phyloP scores from a whole-genome alignment of 2,797 vertebrate genomes.

The Eulemur mongoz region DNA sequence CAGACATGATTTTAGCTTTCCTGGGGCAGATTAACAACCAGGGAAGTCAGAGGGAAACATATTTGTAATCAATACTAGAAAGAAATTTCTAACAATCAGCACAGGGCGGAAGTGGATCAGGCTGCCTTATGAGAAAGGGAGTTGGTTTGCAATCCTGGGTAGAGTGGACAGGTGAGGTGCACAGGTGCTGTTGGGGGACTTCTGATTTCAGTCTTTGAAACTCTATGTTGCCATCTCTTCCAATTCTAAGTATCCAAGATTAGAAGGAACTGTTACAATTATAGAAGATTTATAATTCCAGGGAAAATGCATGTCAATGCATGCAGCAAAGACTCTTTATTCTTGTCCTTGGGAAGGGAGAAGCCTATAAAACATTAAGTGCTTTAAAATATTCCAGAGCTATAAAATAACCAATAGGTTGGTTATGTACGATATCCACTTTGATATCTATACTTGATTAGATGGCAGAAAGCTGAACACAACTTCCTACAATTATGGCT shows the following conservation, averaged over 20 bases:
- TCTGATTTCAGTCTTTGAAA: neutral
- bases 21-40: fast-evolving
- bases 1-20: fast-evolving
- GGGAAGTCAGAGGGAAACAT: neutral
- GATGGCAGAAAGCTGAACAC: neutral
- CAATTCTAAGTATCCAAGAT: neutral
- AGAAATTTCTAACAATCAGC: neutral
- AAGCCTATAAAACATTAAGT: neutral
- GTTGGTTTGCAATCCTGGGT: neutral
- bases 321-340: neutral
- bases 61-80: neutral
- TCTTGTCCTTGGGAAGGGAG: neutral
- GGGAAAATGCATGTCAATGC: neutral
- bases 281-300: neutral
- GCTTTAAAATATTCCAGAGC: neutral
- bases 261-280: neutral
- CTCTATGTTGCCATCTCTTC: neutral
- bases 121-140: neutral
- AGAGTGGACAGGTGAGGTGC: neutral
- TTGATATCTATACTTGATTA: neutral
- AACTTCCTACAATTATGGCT: neutral
- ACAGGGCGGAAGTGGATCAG: neutral
- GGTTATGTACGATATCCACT: neutral
- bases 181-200: neutral
- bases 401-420: neutral